Evolutionary conservation across 2,888 invertebrate species (phyloP).

Genomic region (Athetis lepigone): DNA sequence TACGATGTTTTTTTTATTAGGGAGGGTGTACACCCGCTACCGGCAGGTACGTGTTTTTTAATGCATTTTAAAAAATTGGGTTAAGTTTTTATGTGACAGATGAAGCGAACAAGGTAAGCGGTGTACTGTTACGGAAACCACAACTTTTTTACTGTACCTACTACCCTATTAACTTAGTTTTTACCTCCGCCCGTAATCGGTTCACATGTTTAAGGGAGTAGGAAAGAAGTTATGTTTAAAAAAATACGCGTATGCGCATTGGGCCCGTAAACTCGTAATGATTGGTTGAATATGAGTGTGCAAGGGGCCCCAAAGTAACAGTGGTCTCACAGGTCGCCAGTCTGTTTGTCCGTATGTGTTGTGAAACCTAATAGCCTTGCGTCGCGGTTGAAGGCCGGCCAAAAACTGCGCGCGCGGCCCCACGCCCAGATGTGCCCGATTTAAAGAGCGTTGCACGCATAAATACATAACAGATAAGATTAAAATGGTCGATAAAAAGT

Average conservation of each 20-base stretch:
- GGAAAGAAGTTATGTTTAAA: constrained; percentile 50
- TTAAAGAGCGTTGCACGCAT: constrained; percentile 77
- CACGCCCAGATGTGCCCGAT: constrained; percentile 74
- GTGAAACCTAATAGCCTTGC: constrained; percentile 86
- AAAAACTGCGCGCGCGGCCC: constrained; percentile 76
- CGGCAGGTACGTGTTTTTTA: constrained; percentile 86
- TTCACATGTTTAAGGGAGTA: constrained; percentile 76
- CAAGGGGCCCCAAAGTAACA: constrained; percentile 70
- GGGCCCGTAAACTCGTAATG: constrained; percentile 27
- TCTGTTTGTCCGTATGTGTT: constrained; percentile 79
- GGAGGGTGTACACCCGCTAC: constrained; percentile 82
- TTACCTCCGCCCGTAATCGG: constrained; percentile 73
- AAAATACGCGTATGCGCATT: constrained; percentile 45
- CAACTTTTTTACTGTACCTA: constrained; percentile 79
- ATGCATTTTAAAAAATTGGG: constrained; percentile 82
- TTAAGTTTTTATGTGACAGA: constrained; percentile 83
- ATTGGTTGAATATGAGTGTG: constrained; percentile 41
- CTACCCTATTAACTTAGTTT: constrained; percentile 86
- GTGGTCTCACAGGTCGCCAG: constrained; percentile 69
- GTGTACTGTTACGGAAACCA: constrained; percentile 89
- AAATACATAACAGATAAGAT: constrained; percentile 77
- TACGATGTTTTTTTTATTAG: constrained; percentile 71
- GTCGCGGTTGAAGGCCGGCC: constrained; percentile 86
- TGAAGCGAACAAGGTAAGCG: constrained; percentile 86
- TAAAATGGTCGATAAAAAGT: constrained; percentile 63